Evolutionary conservation across 2,888 invertebrate genomes (phyloP), one percentile per base, ranked within the genome.

Genomic region (Listrodromus nycthemerus): DNA sequence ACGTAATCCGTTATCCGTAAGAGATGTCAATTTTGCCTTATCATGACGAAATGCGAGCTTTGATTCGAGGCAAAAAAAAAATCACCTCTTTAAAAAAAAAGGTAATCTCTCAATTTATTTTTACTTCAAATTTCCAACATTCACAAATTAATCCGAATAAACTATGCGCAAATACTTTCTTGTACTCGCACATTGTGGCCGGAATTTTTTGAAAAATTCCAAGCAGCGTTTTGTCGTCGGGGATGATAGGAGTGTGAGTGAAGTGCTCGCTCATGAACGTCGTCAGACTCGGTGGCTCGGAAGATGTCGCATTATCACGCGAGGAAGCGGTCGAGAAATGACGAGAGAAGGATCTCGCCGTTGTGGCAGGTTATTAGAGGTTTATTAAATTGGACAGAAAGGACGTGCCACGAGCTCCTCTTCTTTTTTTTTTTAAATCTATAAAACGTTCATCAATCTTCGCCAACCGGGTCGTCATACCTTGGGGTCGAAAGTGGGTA

Each of bases 301-400:
- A 65, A 33, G 52, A 63, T 61, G 70, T 48, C 33, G 63, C 52
- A 70, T 70, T 79, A 78, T 78, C 69, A 70, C 70, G 58, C 45
- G 16, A 65, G 37, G 19, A 50, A 65, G 50, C 37, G 33, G 21
- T 16, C 48, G 61, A 58, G 21, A 21, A 48, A 61, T 27, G 70
- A 65, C 50, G 37, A 70, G 58, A 70, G 41, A 70, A 70, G 37
- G 45, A 48, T 79, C 50, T 33, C 24, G 63, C 70, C 70, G 50
- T 41, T 24, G 37, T 71, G 19, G 69, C 61, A 71, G 50, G 65
- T 71, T 79, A 79, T 70, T 33, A 79, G 65, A 70, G 78, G 78
- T 79, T 79, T 79, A 79, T 79, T 79, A 79, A 79, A 79, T 79
- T 21, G 45, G 71, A 63, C 78, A 79, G 70, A 79, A 70, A 70